phyloP scores from a whole-genome alignment of 2,113 vertebrate species.

The Nyctereutes procyonoides region DNA sequence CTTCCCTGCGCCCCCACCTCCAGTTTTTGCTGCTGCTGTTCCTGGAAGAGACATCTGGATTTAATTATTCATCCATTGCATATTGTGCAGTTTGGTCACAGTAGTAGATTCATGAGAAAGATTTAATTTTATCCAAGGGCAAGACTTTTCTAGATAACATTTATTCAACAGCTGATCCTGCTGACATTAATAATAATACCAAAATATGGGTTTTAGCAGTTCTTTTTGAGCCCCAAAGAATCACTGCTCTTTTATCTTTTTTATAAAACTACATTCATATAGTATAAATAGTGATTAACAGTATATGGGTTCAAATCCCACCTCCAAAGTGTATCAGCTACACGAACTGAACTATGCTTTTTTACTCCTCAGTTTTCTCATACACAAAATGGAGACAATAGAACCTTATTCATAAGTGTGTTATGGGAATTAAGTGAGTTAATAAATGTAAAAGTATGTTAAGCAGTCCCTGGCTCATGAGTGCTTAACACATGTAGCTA shows the following conservation, averaged over 20 bases:
- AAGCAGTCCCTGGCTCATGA: constrained; percentile 32
- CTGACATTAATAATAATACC: constrained; percentile 16
- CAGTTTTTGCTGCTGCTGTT: constrained; percentile 57
- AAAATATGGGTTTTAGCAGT: background rate
- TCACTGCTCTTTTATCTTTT: background rate
- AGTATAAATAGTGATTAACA: background rate
- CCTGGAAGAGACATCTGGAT: constrained; percentile 75
- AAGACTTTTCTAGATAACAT: constrained; percentile 42
- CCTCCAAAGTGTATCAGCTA: background rate
- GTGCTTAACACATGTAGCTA: constrained; percentile 10
- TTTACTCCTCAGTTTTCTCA: constrained; percentile 30
- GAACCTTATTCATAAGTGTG: background rate
- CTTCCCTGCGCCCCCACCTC: background rate
- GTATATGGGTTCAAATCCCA: background rate
- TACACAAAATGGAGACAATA: background rate
- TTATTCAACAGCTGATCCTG: constrained; percentile 54
- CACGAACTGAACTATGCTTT: background rate
- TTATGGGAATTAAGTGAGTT: constrained; percentile 46
- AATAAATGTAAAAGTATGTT: constrained; percentile 40
- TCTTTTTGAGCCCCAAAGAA: background rate
- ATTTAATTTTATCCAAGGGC: constrained; percentile 69
- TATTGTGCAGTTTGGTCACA: constrained; percentile 76
- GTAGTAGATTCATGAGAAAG: constrained; percentile 67
- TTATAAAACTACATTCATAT: background rate
- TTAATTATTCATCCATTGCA: constrained; percentile 79